Percentiles rank a stretch among this genome's conserved stretches.
Conservation (phyloP, 2,113 vertebrate genomes). For the Zapus hudsonius region DNA sequence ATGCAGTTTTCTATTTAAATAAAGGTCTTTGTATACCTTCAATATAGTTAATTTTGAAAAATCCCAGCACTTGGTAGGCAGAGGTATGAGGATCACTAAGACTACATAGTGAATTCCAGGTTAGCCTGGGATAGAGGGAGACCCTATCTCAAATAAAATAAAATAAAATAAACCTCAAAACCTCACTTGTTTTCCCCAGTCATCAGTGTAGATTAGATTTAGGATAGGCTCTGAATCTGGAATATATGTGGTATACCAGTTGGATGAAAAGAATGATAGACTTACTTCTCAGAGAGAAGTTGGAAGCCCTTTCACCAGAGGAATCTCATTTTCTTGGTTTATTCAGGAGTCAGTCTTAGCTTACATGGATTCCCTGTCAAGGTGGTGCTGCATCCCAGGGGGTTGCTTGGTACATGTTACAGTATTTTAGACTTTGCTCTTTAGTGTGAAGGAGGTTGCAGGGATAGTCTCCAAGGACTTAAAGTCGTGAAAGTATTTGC, state of each 20-base stretch:
- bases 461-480: slow-evolving; percentile 34
- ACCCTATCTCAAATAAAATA: too few species aligned
- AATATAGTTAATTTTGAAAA: slow-evolving; percentile 6
- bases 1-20: not conserved
- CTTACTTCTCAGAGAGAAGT: not conserved
- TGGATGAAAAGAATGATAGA: slow-evolving; percentile 46
- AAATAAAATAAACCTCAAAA: too few species aligned
- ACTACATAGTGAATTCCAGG: too few species aligned
- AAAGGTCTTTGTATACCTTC: not conserved
- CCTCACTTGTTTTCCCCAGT: not conserved
- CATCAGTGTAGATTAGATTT: not conserved
- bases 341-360: slow-evolving; percentile 38
- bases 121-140: too few species aligned
- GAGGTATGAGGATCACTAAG: too few species aligned
- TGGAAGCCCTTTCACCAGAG: not conserved
- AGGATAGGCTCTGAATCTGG: not conserved
- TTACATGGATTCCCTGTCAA: slow-evolving; percentile 53
- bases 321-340: slow-evolving; percentile 43
- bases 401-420: slow-evolving; percentile 44
- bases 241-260: not conserved
- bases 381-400: slow-evolving; percentile 14
- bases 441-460: slow-evolving; percentile 41
- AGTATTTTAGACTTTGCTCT: slow-evolving; percentile 61
- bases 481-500: slow-evolving; percentile 40
- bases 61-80: too few species aligned